A percentile compares a stretch with the other conserved stretches of the same genome.
These are phyloP conservation scores for Notothenia rossii DNA, from an alignment of 2,113 vertebrate species.

Conservation along the genomic window DNA sequence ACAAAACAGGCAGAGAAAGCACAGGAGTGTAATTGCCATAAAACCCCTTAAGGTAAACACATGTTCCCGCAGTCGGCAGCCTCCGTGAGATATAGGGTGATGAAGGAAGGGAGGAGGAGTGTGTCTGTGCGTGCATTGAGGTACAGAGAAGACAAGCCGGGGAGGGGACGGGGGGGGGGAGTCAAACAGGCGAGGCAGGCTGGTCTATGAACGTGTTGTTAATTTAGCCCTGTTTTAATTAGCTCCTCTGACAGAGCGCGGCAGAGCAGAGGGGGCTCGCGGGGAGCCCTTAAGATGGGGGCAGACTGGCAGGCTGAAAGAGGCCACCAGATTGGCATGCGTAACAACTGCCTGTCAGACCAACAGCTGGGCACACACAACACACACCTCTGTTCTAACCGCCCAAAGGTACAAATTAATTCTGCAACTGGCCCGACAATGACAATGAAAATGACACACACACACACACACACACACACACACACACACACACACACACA, in stretches of 20 bases:
- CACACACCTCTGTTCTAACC: slow-evolving; percentile 50
- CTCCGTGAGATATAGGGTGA: slow-evolving; percentile 55
- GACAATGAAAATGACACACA: slow-evolving; percentile 11
- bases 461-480: neutral
- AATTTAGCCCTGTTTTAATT: slow-evolving; percentile 81
- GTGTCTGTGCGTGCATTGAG: slow-evolving; percentile 26
- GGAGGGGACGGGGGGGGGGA: too few species aligned
- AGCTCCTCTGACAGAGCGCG: slow-evolving; percentile 69
- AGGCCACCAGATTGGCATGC: slow-evolving; percentile 74
- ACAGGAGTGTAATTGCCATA: slow-evolving; percentile 73
- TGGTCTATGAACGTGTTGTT: slow-evolving; percentile 68
- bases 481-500: too few species aligned
- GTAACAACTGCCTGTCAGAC: slow-evolving; percentile 57
- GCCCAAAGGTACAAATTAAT: slow-evolving; percentile 63
- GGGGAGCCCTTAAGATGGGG: slow-evolving; percentile 69
- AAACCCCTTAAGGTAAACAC: slow-evolving; percentile 81
- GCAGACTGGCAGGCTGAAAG: slow-evolving; percentile 62
- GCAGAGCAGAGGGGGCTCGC: slow-evolving; percentile 47
- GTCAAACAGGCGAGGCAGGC: slow-evolving; percentile 61
- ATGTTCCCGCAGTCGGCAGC: slow-evolving; percentile 71
- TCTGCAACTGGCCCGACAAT: slow-evolving; percentile 42
- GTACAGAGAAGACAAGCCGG: slow-evolving; percentile 41
- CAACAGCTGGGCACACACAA: slow-evolving; percentile 63
- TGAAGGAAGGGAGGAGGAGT: slow-evolving; percentile 30
- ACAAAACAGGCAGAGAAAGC: slow-evolving; percentile 68